These are phyloP conservation scores for Cephus runcator DNA, from an alignment of 2,888 invertebrate species.

Conservation along the genomic window DNA sequence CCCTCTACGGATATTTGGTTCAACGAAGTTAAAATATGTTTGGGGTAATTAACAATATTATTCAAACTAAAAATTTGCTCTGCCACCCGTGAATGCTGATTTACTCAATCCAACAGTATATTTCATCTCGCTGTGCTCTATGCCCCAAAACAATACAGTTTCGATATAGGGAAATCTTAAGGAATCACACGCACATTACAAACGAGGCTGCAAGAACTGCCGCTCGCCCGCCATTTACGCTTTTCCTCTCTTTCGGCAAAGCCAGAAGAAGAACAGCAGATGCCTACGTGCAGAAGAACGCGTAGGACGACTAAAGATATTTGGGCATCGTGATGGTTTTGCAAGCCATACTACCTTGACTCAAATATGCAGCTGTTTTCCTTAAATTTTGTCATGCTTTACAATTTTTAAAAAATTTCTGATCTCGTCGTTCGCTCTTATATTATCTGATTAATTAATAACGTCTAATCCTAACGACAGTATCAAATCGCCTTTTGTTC, in stretches of 20 bases:
- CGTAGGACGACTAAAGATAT: neutral
- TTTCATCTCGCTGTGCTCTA: too few species aligned
- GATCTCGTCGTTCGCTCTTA: neutral
- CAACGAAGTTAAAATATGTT: too few species aligned
- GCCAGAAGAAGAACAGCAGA: neutral
- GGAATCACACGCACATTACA: neutral
- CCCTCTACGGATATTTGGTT: too few species aligned
- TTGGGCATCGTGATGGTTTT: neutral
- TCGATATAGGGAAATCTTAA: too few species aligned
- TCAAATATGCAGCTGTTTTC: neutral
- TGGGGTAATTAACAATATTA: too few species aligned
- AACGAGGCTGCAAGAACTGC: neutral
- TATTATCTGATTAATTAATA: neutral
- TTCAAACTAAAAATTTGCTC: too few species aligned
- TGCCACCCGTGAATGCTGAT: too few species aligned
- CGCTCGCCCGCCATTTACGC: neutral
- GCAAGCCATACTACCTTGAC: neutral
- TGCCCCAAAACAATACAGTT: too few species aligned
- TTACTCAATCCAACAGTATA: too few species aligned
- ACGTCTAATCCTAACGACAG: neutral
- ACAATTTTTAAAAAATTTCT: neutral
- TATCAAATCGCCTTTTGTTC: neutral
- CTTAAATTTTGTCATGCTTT: neutral
- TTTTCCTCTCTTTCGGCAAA: neutral
- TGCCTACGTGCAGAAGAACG: neutral